These are phyloP conservation scores for Pseudochirops corinnae DNA, from an alignment of 2,797 vertebrate species.

Conservation along the genomic window DNA sequence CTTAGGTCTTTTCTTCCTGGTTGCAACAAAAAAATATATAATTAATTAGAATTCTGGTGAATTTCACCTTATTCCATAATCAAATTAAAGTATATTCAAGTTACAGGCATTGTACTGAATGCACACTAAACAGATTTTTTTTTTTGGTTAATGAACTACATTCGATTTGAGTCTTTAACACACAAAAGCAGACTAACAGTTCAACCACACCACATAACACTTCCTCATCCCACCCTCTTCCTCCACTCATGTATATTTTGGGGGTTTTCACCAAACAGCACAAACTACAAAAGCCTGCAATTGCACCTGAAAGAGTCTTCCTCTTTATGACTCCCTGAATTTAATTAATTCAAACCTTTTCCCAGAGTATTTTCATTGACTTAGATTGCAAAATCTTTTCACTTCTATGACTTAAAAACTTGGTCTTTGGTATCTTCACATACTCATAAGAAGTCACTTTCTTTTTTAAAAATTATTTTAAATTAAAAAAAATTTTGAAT, in stretches of 20 bases:
- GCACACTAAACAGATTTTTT: background rate
- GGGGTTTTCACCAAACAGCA: background rate
- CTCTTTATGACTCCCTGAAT: background rate
- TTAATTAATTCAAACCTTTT: background rate
- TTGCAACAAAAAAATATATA: background rate
- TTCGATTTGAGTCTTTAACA: background rate
- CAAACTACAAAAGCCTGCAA: slow-evolving; percentile 8
- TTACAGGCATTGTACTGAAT: background rate
- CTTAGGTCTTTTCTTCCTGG: background rate
- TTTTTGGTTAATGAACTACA: background rate
- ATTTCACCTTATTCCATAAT: background rate
- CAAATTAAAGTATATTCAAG: background rate
- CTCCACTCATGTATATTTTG: background rate
- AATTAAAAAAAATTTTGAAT: background rate
- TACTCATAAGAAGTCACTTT: background rate
- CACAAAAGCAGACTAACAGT: background rate
- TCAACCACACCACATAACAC: background rate
- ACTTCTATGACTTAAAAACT: slow-evolving; percentile 30
- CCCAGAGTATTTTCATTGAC: background rate
- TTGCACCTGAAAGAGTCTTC: background rate
- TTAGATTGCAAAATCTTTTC: slow-evolving; percentile 30
- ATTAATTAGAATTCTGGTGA: background rate
- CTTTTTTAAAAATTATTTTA: background rate
- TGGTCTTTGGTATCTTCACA: background rate
- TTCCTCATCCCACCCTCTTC: slow-evolving; percentile 1